These are phyloP conservation scores for Cepaea hortensis DNA, from an alignment of 2,888 invertebrate species.

Conservation along the genomic window DNA sequence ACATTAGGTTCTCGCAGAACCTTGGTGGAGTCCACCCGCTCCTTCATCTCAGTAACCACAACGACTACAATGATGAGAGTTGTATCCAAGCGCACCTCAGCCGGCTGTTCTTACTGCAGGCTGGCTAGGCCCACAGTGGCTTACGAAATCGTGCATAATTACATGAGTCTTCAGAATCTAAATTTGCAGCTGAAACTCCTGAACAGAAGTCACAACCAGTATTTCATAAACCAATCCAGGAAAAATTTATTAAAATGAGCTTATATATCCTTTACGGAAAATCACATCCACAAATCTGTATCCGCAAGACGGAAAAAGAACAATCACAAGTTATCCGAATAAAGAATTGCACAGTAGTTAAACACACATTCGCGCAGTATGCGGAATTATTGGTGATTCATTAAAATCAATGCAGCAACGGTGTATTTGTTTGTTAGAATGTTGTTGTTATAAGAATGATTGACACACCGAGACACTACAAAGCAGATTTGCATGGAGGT, in stretches of 20 bases:
- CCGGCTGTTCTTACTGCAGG: conserved; percentile 27
- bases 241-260: no score
- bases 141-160: conserved; percentile 16
- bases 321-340: background rate
- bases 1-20: conserved; percentile 30
- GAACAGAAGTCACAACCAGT: background rate
- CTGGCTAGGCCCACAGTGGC: conserved; percentile 29
- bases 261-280: background rate
- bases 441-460: background rate
- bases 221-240: background rate
- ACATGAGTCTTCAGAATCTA: background rate
- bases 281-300: background rate
- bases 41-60: conserved; percentile 29
- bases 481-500: background rate
- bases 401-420: conserved; percentile 2
- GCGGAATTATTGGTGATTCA: background rate
- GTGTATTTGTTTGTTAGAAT: background rate
- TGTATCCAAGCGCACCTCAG: background rate
- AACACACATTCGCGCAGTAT: background rate
- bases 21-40: conserved; percentile 41
- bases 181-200: background rate
- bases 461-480: background rate
- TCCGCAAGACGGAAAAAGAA: background rate
- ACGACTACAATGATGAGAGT: background rate
- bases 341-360: background rate